phyloP scores from a whole-genome alignment of 2,888 invertebrate genomes.

The Tipula helvola region DNA sequence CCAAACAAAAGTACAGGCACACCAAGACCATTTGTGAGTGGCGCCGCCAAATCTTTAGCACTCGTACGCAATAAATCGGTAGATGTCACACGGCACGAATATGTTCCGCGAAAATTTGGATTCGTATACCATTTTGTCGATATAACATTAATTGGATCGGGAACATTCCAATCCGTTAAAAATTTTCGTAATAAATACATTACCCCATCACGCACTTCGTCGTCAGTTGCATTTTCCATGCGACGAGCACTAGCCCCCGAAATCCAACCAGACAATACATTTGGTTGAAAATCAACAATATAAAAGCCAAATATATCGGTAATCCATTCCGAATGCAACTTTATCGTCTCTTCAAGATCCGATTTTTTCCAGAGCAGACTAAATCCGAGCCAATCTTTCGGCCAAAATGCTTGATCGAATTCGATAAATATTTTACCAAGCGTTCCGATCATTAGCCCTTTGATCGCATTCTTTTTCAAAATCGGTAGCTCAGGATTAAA shows the following conservation, averaged over 20 bases:
- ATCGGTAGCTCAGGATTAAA: slow-evolving; percentile 40
- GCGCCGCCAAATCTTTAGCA: slow-evolving; percentile 42
- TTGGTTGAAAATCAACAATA: slow-evolving; percentile 47
- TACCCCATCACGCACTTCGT: slow-evolving; percentile 31
- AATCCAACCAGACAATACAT: slow-evolving; percentile 58
- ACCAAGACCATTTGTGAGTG: slow-evolving; percentile 31
- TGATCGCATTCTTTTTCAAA: slow-evolving; percentile 38
- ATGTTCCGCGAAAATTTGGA: slow-evolving; percentile 48
- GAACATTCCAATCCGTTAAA: slow-evolving; percentile 27
- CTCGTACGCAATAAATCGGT: slow-evolving; percentile 43
- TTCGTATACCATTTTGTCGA: slow-evolving; percentile 50
- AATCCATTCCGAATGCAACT: slow-evolving; percentile 19
- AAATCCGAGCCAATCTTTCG: slow-evolving; percentile 39
- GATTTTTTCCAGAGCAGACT: slow-evolving; percentile 44
- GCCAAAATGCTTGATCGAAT: slow-evolving; percentile 48
- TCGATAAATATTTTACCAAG: slow-evolving; percentile 50
- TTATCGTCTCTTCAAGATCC: slow-evolving; percentile 26
- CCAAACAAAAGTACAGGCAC: slow-evolving; percentile 49
- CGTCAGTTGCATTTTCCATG: slow-evolving; percentile 46
- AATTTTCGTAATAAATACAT: slow-evolving; percentile 31
- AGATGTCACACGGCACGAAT: slow-evolving; percentile 46
- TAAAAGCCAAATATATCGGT: slow-evolving; percentile 55
- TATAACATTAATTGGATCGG: slow-evolving; percentile 23
- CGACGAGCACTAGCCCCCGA: slow-evolving; percentile 46
- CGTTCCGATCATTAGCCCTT: slow-evolving; percentile 44